Conservation (phyloP, 2,888 invertebrate species). For the Plebejus anna region DNA sequence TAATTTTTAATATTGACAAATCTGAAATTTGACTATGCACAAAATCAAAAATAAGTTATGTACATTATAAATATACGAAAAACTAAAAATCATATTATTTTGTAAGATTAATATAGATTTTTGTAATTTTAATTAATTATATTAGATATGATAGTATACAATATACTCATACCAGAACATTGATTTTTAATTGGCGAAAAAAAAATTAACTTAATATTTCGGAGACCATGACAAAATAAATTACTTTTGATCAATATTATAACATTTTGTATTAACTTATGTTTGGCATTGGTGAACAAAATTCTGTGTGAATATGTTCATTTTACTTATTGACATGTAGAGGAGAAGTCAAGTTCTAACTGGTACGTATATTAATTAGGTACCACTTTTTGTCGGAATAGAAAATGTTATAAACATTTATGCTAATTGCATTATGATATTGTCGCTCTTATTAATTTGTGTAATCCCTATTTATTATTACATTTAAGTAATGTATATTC, state of each 20-base stretch:
- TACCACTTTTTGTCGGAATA: slow-evolving; percentile 29
- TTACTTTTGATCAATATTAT: slow-evolving; percentile 72
- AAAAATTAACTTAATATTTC: slow-evolving; percentile 56
- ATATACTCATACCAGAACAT: slow-evolving; percentile 15
- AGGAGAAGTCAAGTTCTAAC: slow-evolving; percentile 34
- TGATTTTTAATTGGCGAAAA: slow-evolving; percentile 32
- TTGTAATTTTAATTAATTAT: slow-evolving; percentile 36
- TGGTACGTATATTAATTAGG: slow-evolving; percentile 23
- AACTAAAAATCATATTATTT: slow-evolving; percentile 38
- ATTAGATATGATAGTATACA: slow-evolving; percentile 26
- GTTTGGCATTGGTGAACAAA: slow-evolving; percentile 41
- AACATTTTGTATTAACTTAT: slow-evolving; percentile 43
- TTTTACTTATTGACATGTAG: slow-evolving; percentile 34
- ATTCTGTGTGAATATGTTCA: slow-evolving; percentile 40
- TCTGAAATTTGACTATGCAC: slow-evolving; percentile 58
- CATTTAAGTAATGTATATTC: slow-evolving; percentile 75
- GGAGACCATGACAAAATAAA: slow-evolving; percentile 66
- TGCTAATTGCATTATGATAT: slow-evolving; percentile 69
- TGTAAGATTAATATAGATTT: slow-evolving; percentile 34
- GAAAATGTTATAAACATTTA: slow-evolving; percentile 31
- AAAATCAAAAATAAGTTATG: slow-evolving; percentile 55
- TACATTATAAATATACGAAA: slow-evolving; percentile 31
- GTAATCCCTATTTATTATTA: slow-evolving; percentile 78
- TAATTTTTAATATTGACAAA: slow-evolving; percentile 43
- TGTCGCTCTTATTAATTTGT: slow-evolving; percentile 74